A percentile compares a stretch with the other conserved stretches of the same genome.
These are phyloP conservation scores for Eptesicus fuscus DNA, from an alignment of 2,113 vertebrate species.

Conservation along the genomic window DNA sequence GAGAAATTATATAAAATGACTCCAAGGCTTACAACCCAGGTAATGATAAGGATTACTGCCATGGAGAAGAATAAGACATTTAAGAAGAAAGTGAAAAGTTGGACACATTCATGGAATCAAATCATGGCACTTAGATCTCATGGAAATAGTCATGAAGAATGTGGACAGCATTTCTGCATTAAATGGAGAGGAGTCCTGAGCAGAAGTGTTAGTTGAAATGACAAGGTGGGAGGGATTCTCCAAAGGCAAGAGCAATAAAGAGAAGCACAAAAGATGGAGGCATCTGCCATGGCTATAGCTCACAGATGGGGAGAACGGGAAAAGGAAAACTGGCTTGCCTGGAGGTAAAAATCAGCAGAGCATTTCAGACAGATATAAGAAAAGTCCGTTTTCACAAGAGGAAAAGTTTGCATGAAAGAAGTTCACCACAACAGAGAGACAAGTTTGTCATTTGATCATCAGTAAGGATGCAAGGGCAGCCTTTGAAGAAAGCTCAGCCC, in stretches of 20 bases:
- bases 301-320: accelerated
- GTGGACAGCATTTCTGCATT: neutral
- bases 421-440: neutral
- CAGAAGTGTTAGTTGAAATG: neutral
- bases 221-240: neutral
- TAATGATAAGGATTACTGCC: neutral
- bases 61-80: neutral
- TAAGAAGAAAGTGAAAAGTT: neutral
- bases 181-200: neutral
- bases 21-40: neutral
- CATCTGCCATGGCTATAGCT: neutral
- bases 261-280: neutral
- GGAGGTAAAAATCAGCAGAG: neutral
- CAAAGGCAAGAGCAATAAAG: neutral
- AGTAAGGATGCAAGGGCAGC: no score
- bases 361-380: neutral
- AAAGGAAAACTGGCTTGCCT: neutral
- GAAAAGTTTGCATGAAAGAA: neutral
- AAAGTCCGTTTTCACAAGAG: neutral
- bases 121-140: neutral
- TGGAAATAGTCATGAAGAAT: neutral
- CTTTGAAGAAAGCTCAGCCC: neutral
- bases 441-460: no score
- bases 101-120: neutral
- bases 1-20: neutral